Base-by-base conservation (phyloP, 2,797 vertebrate species). In the Centroberyx gerrardi region DNA sequence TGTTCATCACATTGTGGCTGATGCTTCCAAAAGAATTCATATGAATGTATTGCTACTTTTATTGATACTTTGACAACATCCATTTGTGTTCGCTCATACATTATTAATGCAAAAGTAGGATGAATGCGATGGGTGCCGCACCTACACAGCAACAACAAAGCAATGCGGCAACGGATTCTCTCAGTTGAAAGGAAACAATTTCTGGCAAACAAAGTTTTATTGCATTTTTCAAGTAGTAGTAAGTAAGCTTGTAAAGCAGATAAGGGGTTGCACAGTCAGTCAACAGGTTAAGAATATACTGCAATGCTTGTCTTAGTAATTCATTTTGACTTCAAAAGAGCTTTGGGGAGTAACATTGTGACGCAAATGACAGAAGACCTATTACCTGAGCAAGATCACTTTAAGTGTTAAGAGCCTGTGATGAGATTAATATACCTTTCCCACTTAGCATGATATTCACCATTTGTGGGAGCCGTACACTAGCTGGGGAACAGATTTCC, bases 331-430 rank as follows among this genome's bases (percentile, higher is more conserved):
- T 66, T 62, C 27, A 70, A 51, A 44, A 52, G 18, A 61, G 28
- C 53, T 74, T 18, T 1, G 60, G 61, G 55, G 65, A 72, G 56
- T 31, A n/a, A 31, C 8, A n/a, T 2, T 0, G 8, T 44, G 54
- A 80, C 52, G 46, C 38, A 80, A 76, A 76, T 44, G 3, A 63
- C 52, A 77, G 56, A 55, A 12, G 40, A 46, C 60, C n/a, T 7
- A 31, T 78, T 56, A 75, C 70, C 54, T 48, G 52, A 76, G 60
- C 77, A 65, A 72, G 15, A 66, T 15, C 22, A 53, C 40, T 68
- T 74, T 64, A 68, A 80, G 1, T 22, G 22, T 22, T 22, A 22
- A 22, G 22, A 22, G 1, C 1, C 22, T 22, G 22, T 22, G 22
- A 22, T 22, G 22, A 22, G 22, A 22, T 22, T 22, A 22, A 22